Conservation (phyloP, 2,797 vertebrate genomes). For the Girardinus metallicus region DNA sequence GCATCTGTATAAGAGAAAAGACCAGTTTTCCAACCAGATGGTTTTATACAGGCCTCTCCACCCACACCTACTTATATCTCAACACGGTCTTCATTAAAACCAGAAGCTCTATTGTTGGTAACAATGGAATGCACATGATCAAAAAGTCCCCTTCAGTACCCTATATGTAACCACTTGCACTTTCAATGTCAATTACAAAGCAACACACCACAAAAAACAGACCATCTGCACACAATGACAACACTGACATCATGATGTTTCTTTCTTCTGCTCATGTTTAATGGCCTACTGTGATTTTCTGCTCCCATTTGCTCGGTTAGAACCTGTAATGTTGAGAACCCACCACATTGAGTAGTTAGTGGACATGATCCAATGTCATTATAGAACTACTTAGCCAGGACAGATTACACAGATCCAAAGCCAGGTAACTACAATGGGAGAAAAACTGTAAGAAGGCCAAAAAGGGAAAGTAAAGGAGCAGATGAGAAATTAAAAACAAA, state of each 20-base stretch:
- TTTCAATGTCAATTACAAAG: background rate
- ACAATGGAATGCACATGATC: background rate
- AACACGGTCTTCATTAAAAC: background rate
- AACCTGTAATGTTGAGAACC: constrained; percentile 14
- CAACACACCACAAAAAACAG: background rate
- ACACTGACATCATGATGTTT: background rate
- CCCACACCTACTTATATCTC: background rate
- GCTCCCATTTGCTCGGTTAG: constrained; percentile 14
- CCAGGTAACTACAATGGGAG: background rate
- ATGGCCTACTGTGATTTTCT: constrained; percentile 19
- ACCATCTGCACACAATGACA: background rate
- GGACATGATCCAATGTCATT: background rate
- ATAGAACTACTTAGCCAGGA: background rate
- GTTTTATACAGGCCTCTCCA: background rate
- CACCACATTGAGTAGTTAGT: constrained; percentile 28
- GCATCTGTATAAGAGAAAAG: background rate
- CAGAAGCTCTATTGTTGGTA: background rate
- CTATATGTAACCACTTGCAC: background rate
- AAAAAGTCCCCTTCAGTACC: background rate
- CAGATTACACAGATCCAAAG: constrained; percentile 5
- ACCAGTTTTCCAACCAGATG: background rate
- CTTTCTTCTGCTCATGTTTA: constrained; percentile 4
- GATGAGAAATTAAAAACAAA: background rate
- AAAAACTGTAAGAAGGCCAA: background rate
- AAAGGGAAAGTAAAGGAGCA: background rate